Conservation (phyloP, 2,888 invertebrate genomes). For the Cerceris ruficornis region DNA sequence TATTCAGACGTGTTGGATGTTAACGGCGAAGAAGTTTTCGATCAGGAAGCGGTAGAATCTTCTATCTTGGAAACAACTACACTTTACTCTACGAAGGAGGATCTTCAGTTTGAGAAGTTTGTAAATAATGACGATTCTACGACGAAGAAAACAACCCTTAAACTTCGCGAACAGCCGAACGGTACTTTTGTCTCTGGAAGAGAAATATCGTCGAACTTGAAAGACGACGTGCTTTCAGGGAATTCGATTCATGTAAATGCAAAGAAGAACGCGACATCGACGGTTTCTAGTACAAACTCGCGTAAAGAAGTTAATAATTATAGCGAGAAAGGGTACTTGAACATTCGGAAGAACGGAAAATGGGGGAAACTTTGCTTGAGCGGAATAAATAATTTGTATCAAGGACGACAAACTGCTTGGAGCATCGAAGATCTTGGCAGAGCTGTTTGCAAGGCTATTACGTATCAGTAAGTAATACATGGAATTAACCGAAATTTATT, state of each 20-base stretch:
- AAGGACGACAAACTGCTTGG: constrained; percentile 84
- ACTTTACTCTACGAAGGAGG: background rate
- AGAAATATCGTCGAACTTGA: constrained; percentile 69
- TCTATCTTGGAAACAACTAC: constrained; percentile 71
- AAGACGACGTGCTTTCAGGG: constrained; percentile 30
- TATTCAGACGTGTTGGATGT: background rate
- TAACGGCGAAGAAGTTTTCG: constrained; percentile 40
- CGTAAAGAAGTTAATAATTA: constrained; percentile 76
- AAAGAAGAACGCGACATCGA: constrained; percentile 43
- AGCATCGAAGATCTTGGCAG: constrained; percentile 88
- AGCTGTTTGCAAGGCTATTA: constrained; percentile 90
- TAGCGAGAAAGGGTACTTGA: constrained; percentile 85
- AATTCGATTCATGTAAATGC: constrained; percentile 58
- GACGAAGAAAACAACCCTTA: background rate
- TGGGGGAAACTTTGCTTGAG: constrained; percentile 91
- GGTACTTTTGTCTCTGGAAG: constrained; percentile 58
- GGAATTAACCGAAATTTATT: background rate
- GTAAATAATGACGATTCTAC: background rate
- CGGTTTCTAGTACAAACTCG: constrained; percentile 28
- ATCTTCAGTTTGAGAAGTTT: constrained; percentile 28
- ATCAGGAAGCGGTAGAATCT: constrained; percentile 72
- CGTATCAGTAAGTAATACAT: constrained; percentile 86
- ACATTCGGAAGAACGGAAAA: constrained; percentile 88
- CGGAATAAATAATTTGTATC: constrained; percentile 85
- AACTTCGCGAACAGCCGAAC: background rate